Evolutionary conservation across 2,797 vertebrate genomes (phyloP), one percentile per base, ranked within the genome.

Genomic region (Crypturellus tataupa): DNA sequence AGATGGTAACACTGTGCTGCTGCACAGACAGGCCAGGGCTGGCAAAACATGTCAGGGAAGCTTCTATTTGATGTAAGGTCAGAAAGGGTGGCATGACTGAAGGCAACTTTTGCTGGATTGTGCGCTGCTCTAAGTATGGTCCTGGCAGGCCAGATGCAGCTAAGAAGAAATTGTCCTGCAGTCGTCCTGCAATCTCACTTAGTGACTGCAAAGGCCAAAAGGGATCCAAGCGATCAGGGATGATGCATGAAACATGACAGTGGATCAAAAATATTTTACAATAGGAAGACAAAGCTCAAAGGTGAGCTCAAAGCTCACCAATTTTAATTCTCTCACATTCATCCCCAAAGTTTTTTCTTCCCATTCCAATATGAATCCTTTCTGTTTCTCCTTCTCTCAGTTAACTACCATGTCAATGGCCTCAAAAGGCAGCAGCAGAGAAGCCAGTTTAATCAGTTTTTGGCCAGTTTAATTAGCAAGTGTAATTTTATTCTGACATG

Each of bases 351-450:
- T 69, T 69, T 51, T 33, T 51, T 8, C 23, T 51, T 29, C 18
- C 8, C 29, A 19, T 46, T 8, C 3, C 4, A 39, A 20, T 29
- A 10, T 13, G n/a, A 1, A 0, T 18, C 19, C 37, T 58, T 59
- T 31, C 13, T 6, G n/a, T 89, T 60, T 82, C 33, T 63, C 11
- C 40, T 90, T 19, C 39, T 67, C 24, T 53, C 51, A 2, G 4
- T 69, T 46, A 42, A 20, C 11, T 46, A 8, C 42, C 18, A 63
- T 65, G 85, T 79, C 47, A 73, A 40, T 4, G 51, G 20, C 20
- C 69, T 49, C 17, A 2, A 73, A 92, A 72, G 40, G 40, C 29
- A 59, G 29, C 25, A 40, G 0, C 0, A 82, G 35, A 68, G 35
- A 77, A 80, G 9, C n/a, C 56, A 68, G 20, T 20, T 70, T 63